Percentiles rank a stretch among this genome's conserved stretches.
Conservation (phyloP, 2,113 vertebrate genomes). For the Agelaius tricolor region DNA sequence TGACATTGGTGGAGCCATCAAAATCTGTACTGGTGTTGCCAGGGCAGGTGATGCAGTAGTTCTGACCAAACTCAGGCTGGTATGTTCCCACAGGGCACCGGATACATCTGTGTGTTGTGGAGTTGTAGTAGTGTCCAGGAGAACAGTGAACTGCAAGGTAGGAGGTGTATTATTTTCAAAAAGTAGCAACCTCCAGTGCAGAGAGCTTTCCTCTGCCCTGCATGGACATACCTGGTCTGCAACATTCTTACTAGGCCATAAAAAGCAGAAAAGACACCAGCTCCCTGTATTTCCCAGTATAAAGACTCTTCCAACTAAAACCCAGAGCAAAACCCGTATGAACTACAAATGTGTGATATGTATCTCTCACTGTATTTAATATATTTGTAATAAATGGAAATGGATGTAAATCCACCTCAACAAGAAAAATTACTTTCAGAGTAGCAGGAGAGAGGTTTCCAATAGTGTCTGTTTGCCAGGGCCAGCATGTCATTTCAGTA, state of each 20-base stretch:
- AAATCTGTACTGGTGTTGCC: conserved; percentile 86
- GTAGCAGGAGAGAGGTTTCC: neutral
- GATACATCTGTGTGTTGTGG: conserved; percentile 79
- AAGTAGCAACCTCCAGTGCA: neutral
- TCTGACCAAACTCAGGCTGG: conserved; percentile 84
- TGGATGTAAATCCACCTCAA: neutral
- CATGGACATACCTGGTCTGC: neutral
- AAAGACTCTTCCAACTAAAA: neutral
- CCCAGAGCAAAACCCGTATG: neutral
- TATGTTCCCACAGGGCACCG: conserved; percentile 80
- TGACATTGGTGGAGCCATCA: conserved; percentile 83
- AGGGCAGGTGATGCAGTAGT: conserved; percentile 81
- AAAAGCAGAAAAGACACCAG: neutral
- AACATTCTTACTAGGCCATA: neutral
- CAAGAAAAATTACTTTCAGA: neutral
- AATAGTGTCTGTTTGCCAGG: neutral
- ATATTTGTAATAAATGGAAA: neutral
- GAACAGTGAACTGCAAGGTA: conserved; percentile 80
- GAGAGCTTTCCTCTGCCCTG: neutral
- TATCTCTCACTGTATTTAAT: neutral
- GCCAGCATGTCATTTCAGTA: neutral
- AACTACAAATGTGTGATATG: rapidly evolving
- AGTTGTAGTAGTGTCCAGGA: conserved; percentile 83
- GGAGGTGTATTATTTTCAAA: neutral
- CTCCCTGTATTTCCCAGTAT: neutral